Percentiles rank a stretch among this genome's conserved stretches.
phyloP scores from a whole-genome alignment of 1,140 invertebrate genomes.

The Musca vetustissima region DNA sequence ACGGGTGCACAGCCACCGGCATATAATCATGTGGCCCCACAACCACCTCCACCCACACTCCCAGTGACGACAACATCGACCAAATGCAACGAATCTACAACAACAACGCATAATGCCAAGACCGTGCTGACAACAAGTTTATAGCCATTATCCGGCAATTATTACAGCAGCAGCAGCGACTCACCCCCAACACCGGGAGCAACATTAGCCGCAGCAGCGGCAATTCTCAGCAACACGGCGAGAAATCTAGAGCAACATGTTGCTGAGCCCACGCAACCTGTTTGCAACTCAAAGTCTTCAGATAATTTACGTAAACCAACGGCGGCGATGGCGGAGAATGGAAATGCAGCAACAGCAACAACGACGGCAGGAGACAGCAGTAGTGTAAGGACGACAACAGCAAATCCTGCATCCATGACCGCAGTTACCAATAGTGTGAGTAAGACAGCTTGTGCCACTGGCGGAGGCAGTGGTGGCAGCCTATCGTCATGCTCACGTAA shows the following conservation, averaged over 20 bases:
- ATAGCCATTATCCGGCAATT: slow-evolving; percentile 35
- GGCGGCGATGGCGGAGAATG: too few species aligned
- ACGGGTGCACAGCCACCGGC: slow-evolving; percentile 20
- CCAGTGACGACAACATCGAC: slow-evolving; percentile 21
- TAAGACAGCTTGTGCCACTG: background rate
- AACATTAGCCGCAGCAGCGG: background rate
- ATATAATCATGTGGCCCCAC: slow-evolving; percentile 13
- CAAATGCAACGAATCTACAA: slow-evolving; percentile 6
- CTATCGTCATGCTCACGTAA: slow-evolving; percentile 31
- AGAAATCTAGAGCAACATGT: too few species aligned
- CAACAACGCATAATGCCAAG: slow-evolving; percentile 10
- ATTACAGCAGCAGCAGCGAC: background rate
- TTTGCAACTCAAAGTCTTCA: background rate
- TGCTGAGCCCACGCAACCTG: background rate
- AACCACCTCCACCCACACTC: slow-evolving; percentile 26
- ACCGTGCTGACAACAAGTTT: slow-evolving; percentile 45
- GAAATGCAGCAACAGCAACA: slow-evolving; percentile 38
- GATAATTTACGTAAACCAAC: slow-evolving; percentile 3
- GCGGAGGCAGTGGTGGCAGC: background rate
- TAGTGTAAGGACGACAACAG: background rate
- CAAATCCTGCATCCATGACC: too few species aligned
- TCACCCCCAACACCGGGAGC: background rate
- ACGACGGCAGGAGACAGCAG: slow-evolving; percentile 29
- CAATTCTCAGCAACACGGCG: background rate
- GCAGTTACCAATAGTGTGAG: background rate